Base-by-base conservation (phyloP, 2,888 invertebrate species). In the Eupithecia subfuscata region DNA sequence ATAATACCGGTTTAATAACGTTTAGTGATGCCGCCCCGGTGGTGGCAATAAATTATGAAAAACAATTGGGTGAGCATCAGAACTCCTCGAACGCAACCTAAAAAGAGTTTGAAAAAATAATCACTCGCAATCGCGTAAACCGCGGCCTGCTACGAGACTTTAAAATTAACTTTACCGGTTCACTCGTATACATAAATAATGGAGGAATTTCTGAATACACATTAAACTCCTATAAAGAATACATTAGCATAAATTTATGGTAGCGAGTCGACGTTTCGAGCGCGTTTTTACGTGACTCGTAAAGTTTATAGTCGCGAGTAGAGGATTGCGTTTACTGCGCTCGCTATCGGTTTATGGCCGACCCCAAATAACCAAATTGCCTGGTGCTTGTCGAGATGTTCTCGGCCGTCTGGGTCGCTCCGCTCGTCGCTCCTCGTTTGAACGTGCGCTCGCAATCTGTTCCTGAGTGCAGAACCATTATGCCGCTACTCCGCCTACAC, bases 211-310 rank as follows among this genome's bases (percentile, higher is more conserved):
- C 92, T 92, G 94, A 93, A 95, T 94, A 93, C 93, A 92, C 94
- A 95, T 94, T 94, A 94, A 95, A 94, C 92, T 94, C 93, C 94
- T 94, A 95, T 95, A 95, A 94, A 94, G 95, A 95, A 95, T 95
- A 94, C 94, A 95, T 95, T 95, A 95, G 94, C 95, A 95, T 95
- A 94, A 95, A 95, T 95, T 95, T 94, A 95, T 93, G 93, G 94
- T 90, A 92, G 94, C 92, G 89, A 92, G 92, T 92, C 92, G 93
- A 91, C 92, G 92, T 92, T 93, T 91, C 90, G 92, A 93, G 92
- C 93, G 93, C 93, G 94, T 94, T 95, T 95, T 95, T 95, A 94
- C 94, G 94, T 94, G 92, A 92, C 94, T 95, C 95, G 94, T 95
- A 95, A 95, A 95, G 91, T 95, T 94, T 95, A 95, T 92, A 92